These are phyloP conservation scores for Lagorchestes hirsutus DNA, from an alignment of 2,797 vertebrate genomes.

Conservation along the genomic window DNA sequence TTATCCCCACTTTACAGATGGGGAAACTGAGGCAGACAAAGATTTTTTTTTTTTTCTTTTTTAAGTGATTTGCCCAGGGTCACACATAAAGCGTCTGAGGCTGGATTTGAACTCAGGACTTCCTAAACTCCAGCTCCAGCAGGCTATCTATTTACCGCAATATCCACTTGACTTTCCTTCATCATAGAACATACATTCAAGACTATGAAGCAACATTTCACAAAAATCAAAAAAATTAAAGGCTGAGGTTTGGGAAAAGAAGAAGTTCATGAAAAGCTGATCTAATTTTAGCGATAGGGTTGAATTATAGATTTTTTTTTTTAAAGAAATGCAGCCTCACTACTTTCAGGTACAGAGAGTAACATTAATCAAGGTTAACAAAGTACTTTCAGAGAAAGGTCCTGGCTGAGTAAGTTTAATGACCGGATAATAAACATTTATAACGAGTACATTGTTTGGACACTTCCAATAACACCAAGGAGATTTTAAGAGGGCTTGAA, in stretches of 20 bases:
- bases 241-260: background rate
- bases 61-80: background rate
- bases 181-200: background rate
- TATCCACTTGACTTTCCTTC: constrained; percentile 25
- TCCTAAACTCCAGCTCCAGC: background rate
- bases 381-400: constrained; percentile 37
- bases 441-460: constrained; percentile 9
- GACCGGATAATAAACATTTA: constrained; percentile 6
- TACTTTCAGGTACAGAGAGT: constrained; percentile 45
- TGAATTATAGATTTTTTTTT: constrained; percentile 51
- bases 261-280: constrained; percentile 36
- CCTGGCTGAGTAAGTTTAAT: constrained; percentile 44
- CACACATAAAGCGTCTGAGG: background rate
- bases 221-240: constrained; percentile 51
- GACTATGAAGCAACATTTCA: constrained; percentile 34
- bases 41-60: no score
- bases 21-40: background rate
- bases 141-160: background rate
- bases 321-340: constrained; percentile 52
- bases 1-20: background rate
- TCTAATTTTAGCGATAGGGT: constrained; percentile 44
- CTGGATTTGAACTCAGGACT: background rate
- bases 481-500: constrained; percentile 35
- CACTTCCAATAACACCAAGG: constrained; percentile 38
- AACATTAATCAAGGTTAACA: constrained; percentile 47